Percentiles rank a stretch among this genome's conserved stretches.
Evolutionary conservation across 2,113 vertebrate genomes (phyloP).

Genomic region (Anolis sagrei): DNA sequence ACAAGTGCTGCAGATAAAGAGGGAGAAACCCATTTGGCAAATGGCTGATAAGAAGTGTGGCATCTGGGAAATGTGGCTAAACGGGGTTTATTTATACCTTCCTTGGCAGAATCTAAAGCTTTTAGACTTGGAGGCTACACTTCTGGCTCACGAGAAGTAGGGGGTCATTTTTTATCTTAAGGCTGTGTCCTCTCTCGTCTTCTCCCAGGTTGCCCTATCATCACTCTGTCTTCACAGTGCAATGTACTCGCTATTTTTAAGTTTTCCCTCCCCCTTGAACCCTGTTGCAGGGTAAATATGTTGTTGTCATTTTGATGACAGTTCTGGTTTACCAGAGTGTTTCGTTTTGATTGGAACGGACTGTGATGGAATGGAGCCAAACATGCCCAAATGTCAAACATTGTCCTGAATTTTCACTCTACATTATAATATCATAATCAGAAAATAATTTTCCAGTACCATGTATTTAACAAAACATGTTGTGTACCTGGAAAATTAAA

Average conservation of each 20-base stretch:
- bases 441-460: not conserved
- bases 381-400: not conserved
- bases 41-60: not conserved
- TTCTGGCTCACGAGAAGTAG: too few relatives aligned
- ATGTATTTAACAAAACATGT: not conserved
- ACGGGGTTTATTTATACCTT: not conserved
- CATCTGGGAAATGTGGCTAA: too few relatives aligned
- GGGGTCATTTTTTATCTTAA: not conserved
- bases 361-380: not conserved
- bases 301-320: not conserved
- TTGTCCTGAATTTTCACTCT: too few relatives aligned
- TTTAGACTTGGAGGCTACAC: not conserved
- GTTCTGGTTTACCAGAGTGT: not conserved
- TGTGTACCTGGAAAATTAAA: too few relatives aligned
- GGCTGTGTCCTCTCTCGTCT: not conserved
- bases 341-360: not conserved
- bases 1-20: not conserved
- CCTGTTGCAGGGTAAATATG: not conserved
- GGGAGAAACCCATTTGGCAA: not conserved
- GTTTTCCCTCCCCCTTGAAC: not conserved
- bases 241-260: constrained; percentile 4
- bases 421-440: not conserved
- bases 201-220: not conserved
- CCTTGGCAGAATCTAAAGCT: not conserved
- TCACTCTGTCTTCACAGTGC: not conserved